Conservation (phyloP, 2,113 vertebrate genomes). For the Trachemys scripta region DNA sequence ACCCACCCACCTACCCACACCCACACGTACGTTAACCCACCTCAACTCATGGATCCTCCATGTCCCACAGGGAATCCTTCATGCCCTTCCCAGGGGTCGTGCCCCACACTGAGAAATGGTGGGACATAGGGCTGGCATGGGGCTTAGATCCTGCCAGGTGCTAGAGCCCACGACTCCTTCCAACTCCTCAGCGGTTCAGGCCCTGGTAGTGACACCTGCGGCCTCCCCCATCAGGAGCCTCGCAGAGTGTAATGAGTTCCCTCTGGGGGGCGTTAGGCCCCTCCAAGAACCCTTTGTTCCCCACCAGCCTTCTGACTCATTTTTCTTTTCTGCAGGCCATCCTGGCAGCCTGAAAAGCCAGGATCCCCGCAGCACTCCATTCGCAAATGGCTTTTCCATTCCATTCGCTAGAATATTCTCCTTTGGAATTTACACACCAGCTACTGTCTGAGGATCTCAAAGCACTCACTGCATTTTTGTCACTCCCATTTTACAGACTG, state of each 20-base stretch:
- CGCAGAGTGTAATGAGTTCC: not conserved
- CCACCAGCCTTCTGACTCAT: constrained; percentile 41
- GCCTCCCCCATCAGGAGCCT: not conserved
- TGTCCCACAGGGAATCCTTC: too few species aligned
- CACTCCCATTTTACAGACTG: too few species aligned
- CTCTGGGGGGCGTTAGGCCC: not conserved
- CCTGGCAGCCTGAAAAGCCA: constrained; percentile 36
- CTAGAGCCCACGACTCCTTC: not conserved
- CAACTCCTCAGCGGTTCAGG: too few species aligned
- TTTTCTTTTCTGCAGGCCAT: constrained; percentile 44
- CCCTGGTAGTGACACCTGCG: not conserved
- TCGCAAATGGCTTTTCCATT: constrained; percentile 72
- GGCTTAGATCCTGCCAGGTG: not conserved
- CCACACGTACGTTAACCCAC: not conserved
- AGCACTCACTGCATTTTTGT: too few species aligned
- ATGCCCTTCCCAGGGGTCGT: not conserved
- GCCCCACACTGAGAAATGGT: not conserved
- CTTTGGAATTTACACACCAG: too few species aligned
- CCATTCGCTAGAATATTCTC: too few species aligned
- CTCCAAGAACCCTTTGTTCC: constrained; percentile 42
- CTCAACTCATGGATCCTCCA: not conserved
- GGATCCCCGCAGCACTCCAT: constrained; percentile 45
- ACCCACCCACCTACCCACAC: too few species aligned
- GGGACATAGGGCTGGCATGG: not conserved
- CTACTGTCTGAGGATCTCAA: too few species aligned